Evolutionary conservation across 1,140 invertebrate species (phyloP).

Genomic region (Philotrypesis tridentata): DNA sequence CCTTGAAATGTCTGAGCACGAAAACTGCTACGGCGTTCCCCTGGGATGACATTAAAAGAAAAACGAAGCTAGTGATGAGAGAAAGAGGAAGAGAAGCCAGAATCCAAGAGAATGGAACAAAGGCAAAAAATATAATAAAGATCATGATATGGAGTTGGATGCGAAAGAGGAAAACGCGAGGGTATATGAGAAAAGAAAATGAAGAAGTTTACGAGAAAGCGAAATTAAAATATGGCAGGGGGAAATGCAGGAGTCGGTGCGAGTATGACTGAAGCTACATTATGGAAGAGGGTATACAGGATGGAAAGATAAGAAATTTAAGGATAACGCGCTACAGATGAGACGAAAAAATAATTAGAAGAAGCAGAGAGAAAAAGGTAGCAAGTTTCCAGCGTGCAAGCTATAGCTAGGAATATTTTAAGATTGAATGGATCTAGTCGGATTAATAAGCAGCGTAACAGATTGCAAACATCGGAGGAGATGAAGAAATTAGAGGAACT

Average conservation of each 20-base stretch:
- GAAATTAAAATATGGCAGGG: slow-evolving; percentile 46
- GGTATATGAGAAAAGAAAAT: slow-evolving; percentile 41
- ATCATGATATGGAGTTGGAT: slow-evolving; percentile 43
- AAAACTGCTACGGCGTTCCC: slow-evolving; percentile 30
- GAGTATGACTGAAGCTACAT: slow-evolving; percentile 13
- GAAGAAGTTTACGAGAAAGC: slow-evolving; percentile 47
- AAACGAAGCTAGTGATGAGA: neutral
- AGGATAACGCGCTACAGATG: slow-evolving; percentile 25
- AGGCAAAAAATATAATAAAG: slow-evolving; percentile 47
- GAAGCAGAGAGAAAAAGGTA: neutral
- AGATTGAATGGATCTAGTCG: slow-evolving; percentile 17
- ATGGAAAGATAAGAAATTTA: slow-evolving; percentile 35
- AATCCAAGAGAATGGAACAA: slow-evolving; percentile 30
- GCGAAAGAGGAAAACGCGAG: neutral
- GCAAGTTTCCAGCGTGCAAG: neutral
- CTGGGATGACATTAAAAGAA: slow-evolving; percentile 36
- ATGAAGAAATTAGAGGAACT: slow-evolving; percentile 25
- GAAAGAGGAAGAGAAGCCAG: neutral
- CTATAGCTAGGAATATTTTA: slow-evolving; percentile 2
- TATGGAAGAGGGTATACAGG: slow-evolving; percentile 4
- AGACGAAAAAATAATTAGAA: slow-evolving; percentile 48
- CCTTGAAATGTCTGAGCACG: slow-evolving; percentile 40
- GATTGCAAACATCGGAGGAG: slow-evolving; percentile 43
- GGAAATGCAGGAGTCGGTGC: slow-evolving; percentile 18
- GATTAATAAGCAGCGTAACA: slow-evolving; percentile 43